These are phyloP conservation scores for Mormyrus hasselquistii DNA, from an alignment of 2,797 vertebrate species.

Conservation along the genomic window DNA sequence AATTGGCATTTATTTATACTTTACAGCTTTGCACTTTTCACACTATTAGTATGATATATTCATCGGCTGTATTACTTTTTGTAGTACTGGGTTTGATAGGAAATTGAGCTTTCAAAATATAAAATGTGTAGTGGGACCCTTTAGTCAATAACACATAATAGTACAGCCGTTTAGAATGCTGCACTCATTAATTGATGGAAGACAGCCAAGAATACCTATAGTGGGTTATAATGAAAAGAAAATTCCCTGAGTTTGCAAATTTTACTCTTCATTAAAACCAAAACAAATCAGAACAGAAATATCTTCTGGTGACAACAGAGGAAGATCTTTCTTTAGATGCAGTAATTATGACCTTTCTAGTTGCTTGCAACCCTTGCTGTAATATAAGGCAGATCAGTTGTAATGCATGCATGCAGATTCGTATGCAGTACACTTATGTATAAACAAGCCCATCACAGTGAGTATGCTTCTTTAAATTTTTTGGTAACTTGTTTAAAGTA, in stretches of 20 bases:
- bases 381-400: not conserved
- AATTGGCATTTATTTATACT: not conserved
- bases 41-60: not conserved
- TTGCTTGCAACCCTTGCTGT: not conserved
- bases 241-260: not conserved
- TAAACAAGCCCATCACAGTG: slow-evolving; percentile 50
- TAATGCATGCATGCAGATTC: slow-evolving; percentile 51
- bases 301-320: not conserved
- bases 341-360: slow-evolving; percentile 3
- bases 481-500: not conserved
- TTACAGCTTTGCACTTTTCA: not conserved
- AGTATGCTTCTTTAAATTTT: slow-evolving; percentile 35
- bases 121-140: not conserved
- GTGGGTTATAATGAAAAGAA: not conserved
- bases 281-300: not conserved
- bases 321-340: not conserved
- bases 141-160: not conserved
- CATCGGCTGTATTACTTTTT: not conserved
- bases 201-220: not conserved
- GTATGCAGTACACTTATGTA: slow-evolving; percentile 53
- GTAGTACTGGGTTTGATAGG: not conserved
- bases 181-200: not conserved
- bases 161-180: not conserved
- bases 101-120: not conserved
- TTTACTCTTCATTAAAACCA: not conserved